Percentiles rank a stretch among this genome's conserved stretches.
Conservation (phyloP, 2,113 vertebrate species). For the Motacilla alba region DNA sequence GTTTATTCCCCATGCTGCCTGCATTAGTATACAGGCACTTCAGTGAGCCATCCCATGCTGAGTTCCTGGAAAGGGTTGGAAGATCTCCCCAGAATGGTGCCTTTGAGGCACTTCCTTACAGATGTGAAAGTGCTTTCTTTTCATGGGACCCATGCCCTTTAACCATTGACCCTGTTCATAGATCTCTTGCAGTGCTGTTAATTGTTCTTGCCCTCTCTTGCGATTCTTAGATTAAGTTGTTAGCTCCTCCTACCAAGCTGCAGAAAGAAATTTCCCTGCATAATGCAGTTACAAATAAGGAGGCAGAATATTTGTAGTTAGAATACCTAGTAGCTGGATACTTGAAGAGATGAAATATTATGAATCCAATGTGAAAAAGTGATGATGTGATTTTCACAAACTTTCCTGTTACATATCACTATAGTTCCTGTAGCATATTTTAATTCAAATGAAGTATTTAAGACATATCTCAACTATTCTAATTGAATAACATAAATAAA, state of each 20-base stretch:
- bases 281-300: not conserved
- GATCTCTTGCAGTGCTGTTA: not conserved
- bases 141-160: not conserved
- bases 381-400: not conserved
- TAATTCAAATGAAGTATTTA: not conserved
- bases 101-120: not conserved
- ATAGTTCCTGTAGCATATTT: not conserved
- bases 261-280: not conserved
- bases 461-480: not conserved
- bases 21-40: not conserved
- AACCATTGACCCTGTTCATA: not conserved
- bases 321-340: not conserved
- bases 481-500: not conserved
- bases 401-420: not conserved
- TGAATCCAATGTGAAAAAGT: not conserved
- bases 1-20: not conserved
- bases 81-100: not conserved
- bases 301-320: not conserved
- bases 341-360: not conserved
- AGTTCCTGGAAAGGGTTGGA: not conserved
- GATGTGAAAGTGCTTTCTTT: not conserved
- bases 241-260: not conserved
- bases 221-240: not conserved
- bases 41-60: not conserved
- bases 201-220: not conserved